Percentiles rank a stretch among this genome's conserved stretches.
Conservation (phyloP, 2,888 invertebrate genomes). For the Orchestes rusci region DNA sequence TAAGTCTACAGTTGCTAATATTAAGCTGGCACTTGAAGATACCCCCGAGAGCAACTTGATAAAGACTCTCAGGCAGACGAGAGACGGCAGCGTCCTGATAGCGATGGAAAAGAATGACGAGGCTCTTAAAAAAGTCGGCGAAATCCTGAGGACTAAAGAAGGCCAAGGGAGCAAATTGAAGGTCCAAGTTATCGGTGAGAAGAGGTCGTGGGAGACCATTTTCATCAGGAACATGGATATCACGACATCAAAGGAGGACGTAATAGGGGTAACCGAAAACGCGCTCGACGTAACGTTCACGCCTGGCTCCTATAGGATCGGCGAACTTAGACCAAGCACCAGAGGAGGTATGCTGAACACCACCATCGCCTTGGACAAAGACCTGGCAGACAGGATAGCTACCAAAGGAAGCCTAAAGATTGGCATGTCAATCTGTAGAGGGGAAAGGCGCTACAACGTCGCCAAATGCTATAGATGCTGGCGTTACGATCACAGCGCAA, state of each 20-base stretch:
- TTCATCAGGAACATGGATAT: conserved; percentile 1
- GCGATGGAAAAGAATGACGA: neutral
- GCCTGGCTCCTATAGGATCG: too few species aligned
- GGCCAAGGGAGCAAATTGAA: neutral
- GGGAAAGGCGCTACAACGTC: neutral
- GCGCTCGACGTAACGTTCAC: too few species aligned
- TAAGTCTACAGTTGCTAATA: neutral
- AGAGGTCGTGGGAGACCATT: neutral
- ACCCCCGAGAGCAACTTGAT: neutral
- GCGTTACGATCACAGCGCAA: neutral
- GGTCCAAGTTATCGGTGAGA: neutral
- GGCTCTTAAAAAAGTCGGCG: neutral
- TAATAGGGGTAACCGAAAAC: too few species aligned
- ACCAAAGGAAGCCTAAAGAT: neutral
- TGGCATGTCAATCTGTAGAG: neutral
- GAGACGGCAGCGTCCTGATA: conserved; percentile 1
- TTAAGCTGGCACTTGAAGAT: neutral
- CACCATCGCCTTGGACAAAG: too few species aligned
- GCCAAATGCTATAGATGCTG: conserved; percentile 1
- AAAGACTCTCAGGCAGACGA: neutral
- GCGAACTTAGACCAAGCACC: too few species aligned
- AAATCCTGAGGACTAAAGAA: neutral
- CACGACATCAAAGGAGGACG: neutral
- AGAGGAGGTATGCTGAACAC: too few species aligned
- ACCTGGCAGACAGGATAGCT: too few species aligned